Conservation (phyloP, 2,888 invertebrate genomes). For the Arge pagana region DNA sequence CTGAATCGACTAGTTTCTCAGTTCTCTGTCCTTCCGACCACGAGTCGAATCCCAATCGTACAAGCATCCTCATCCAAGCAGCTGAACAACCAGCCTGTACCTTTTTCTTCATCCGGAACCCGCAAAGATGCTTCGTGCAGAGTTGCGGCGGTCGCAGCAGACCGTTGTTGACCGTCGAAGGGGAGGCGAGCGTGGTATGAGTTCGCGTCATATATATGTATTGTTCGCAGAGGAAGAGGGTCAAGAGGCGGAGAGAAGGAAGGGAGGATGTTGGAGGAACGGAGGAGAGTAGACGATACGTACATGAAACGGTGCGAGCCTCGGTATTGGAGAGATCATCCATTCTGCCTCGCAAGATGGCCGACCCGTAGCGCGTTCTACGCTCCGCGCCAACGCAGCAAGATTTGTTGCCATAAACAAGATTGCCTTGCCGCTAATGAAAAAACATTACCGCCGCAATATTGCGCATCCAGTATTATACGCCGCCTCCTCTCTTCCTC, state of each 20-base stretch:
- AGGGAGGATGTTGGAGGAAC: conserved; percentile 29
- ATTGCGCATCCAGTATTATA: conserved; percentile 44
- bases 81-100: too few species aligned
- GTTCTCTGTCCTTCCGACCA: too few species aligned
- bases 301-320: conserved; percentile 16
- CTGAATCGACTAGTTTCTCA: too few species aligned
- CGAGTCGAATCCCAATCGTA: too few species aligned
- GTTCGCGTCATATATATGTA: too few species aligned
- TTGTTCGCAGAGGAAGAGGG: conserved; percentile 24
- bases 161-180: too few species aligned
- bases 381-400: conserved; percentile 38
- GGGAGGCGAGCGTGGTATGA: too few species aligned
- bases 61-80: too few species aligned
- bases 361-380: conserved; percentile 28
- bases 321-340: conserved; percentile 37
- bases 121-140: too few species aligned
- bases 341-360: conserved; percentile 43
- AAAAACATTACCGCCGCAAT: conserved; percentile 53
- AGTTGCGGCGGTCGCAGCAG: too few species aligned
- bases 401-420: conserved; percentile 55
- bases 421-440: conserved; percentile 53
- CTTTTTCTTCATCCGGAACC: too few species aligned
- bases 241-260: conserved; percentile 22
- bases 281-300: conserved; percentile 21
- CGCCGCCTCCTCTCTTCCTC: conserved; percentile 31